A percentile compares a stretch with the other conserved stretches of the same genome.
Conservation (phyloP, 2,797 vertebrate genomes). For the Xenentodon cancila region DNA sequence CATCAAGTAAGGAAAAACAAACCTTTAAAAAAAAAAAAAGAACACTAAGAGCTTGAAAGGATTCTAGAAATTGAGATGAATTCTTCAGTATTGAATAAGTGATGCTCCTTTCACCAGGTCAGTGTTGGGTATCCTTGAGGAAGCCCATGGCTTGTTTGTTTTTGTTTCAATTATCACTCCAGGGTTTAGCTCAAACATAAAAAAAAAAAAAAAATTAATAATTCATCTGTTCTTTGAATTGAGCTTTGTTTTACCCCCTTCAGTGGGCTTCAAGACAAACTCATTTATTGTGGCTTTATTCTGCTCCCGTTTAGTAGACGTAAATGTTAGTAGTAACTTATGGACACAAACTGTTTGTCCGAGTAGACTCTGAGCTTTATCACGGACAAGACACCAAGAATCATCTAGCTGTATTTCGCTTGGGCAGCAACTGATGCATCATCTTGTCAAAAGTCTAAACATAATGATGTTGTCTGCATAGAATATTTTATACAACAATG, state of each 20-base stretch:
- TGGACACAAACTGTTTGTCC: too few relatives aligned
- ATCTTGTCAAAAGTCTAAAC: too few relatives aligned
- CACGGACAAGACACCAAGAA: too few relatives aligned
- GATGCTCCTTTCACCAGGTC: slow-evolving; percentile 53
- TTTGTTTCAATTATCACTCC: slow-evolving; percentile 68
- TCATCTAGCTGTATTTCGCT: too few relatives aligned
- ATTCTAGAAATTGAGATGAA: slow-evolving; percentile 11
- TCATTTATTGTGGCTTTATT: slow-evolving; percentile 29
- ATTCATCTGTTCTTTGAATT: slow-evolving; percentile 71
- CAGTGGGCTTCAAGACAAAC: slow-evolving; percentile 38
- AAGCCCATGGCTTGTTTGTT: slow-evolving; percentile 73
- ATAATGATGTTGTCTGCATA: too few relatives aligned
- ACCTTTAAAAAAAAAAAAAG: too few relatives aligned
- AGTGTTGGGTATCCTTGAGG: slow-evolving; percentile 60
- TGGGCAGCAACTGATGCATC: too few relatives aligned
- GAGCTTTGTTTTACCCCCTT: slow-evolving; percentile 24
- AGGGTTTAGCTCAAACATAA: slow-evolving; percentile 67
- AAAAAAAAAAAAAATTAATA: slow-evolving; percentile 70
- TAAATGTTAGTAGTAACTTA: not conserved
- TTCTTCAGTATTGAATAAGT: slow-evolving; percentile 37
- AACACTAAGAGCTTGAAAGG: slow-evolving; percentile 12
- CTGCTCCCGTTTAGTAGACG: slow-evolving; percentile 15
- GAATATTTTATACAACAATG: too few relatives aligned
- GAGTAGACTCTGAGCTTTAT: too few relatives aligned
- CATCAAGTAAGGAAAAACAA: slow-evolving; percentile 20